A percentile compares a stretch with the other conserved stretches of the same genome.
phyloP scores from a whole-genome alignment of 1,140 invertebrate species.

The Orchesella cincta region DNA sequence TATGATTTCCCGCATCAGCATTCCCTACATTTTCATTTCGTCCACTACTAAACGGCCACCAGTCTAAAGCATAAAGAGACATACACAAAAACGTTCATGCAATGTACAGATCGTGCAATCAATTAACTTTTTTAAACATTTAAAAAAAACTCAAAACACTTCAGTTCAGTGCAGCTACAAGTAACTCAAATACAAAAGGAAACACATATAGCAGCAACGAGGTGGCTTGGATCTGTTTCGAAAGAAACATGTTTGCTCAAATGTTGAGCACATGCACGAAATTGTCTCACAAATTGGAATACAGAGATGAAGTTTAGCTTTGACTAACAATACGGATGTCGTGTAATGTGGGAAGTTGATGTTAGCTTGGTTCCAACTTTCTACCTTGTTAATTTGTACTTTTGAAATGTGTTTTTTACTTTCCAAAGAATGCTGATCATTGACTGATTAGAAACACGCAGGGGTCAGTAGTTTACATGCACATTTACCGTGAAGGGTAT shows the following conservation, averaged over 20 bases:
- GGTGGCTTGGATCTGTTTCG: not conserved
- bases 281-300: too few species aligned
- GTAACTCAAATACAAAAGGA: not conserved
- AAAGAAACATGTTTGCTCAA: not conserved
- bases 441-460: too few species aligned
- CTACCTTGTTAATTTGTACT: too few species aligned
- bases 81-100: constrained; percentile 36
- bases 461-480: constrained; percentile 35
- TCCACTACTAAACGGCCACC: constrained; percentile 51
- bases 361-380: too few species aligned
- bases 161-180: too few species aligned
- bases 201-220: not conserved
- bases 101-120: constrained; percentile 36
- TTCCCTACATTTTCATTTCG: constrained; percentile 45
- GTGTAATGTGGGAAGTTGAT: too few species aligned
- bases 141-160: not conserved
- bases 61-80: constrained; percentile 44
- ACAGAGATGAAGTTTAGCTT: too few species aligned
- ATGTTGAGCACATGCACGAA: too few species aligned
- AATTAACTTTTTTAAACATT: not conserved
- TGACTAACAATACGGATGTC: too few species aligned
- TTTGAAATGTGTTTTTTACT: too few species aligned
- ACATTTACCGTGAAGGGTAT: constrained; percentile 48
- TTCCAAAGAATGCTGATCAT: too few species aligned
- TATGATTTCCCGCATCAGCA: constrained; percentile 38